phyloP scores from a whole-genome alignment of 2,797 vertebrate species.

The Urophycis tenuis region DNA sequence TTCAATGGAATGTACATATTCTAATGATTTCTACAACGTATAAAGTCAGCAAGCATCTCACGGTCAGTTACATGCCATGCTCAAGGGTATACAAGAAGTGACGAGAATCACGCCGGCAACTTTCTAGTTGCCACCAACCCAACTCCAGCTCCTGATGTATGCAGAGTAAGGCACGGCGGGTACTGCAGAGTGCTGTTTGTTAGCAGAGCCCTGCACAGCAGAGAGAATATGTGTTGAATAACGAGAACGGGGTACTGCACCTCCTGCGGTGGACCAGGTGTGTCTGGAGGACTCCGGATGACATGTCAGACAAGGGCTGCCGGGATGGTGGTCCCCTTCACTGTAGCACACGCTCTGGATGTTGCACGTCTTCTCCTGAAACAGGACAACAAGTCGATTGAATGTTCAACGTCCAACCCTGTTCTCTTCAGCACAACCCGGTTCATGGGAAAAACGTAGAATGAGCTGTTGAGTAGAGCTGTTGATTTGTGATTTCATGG shows the following conservation, averaged over 20 bases:
- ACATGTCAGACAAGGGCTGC: slow-evolving; percentile 79
- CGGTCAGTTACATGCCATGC: background rate
- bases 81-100: background rate
- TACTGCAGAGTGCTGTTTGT: background rate
- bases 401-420: background rate
- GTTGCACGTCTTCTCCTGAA: slow-evolving; percentile 83
- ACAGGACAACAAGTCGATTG: background rate
- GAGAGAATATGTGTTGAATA: background rate
- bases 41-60: background rate
- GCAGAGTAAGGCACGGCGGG: background rate
- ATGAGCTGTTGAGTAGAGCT: background rate
- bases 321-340: slow-evolving; percentile 75
- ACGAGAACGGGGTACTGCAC: slow-evolving; percentile 57
- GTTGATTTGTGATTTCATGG: background rate
- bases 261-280: slow-evolving; percentile 79
- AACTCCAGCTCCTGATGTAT: background rate
- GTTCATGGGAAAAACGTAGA: background rate
- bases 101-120: background rate
- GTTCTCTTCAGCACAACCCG: background rate
- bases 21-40: background rate
- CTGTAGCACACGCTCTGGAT: slow-evolving; percentile 79
- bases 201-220: background rate
- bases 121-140: background rate
- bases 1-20: background rate
- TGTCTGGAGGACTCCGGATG: slow-evolving; percentile 75